Evolutionary conservation across 2,113 vertebrate genomes (phyloP).

Genomic region (Thalassarche chlororhynchos): DNA sequence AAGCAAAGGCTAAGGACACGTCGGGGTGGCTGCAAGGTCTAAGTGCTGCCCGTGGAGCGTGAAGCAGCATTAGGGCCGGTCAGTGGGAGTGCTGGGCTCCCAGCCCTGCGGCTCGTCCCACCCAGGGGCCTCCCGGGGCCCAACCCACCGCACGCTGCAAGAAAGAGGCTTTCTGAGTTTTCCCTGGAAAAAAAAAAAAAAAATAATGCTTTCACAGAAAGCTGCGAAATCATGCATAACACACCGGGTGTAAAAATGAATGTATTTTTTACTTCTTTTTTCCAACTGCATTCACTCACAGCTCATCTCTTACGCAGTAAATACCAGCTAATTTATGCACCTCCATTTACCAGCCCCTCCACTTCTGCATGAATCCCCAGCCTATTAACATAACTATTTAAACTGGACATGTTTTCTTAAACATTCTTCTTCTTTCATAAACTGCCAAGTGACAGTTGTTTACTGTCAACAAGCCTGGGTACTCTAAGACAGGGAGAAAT

Average conservation of each 20-base stretch:
- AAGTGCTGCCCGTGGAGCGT: not conserved
- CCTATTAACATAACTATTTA: conserved; percentile 47
- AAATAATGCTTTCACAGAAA: not conserved
- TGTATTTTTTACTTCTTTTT: not conserved
- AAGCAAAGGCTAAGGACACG: not conserved
- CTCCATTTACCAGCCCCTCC: not conserved
- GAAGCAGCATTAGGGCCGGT: not conserved
- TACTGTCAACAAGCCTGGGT: conserved; percentile 59
- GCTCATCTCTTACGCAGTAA: not conserved
- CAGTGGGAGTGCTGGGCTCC: not conserved
- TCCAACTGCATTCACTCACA: not conserved
- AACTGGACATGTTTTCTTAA: conserved; percentile 59
- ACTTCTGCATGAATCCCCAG: not conserved
- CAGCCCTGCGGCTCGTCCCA: not conserved
- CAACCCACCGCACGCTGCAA: not conserved
- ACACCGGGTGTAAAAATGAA: not conserved
- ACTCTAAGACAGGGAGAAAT: conserved; percentile 26
- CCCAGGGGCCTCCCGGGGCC: not conserved
- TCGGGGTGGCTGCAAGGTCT: not conserved
- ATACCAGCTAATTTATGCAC: conserved; percentile 11
- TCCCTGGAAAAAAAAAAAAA: not conserved
- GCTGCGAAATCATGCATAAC: not conserved
- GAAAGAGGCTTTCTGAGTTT: not conserved
- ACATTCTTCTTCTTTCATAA: conserved; percentile 56
- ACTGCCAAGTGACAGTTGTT: conserved; percentile 67